These are phyloP conservation scores for Listronotus bonariensis DNA, from an alignment of 1,140 invertebrate species.

Conservation along the genomic window DNA sequence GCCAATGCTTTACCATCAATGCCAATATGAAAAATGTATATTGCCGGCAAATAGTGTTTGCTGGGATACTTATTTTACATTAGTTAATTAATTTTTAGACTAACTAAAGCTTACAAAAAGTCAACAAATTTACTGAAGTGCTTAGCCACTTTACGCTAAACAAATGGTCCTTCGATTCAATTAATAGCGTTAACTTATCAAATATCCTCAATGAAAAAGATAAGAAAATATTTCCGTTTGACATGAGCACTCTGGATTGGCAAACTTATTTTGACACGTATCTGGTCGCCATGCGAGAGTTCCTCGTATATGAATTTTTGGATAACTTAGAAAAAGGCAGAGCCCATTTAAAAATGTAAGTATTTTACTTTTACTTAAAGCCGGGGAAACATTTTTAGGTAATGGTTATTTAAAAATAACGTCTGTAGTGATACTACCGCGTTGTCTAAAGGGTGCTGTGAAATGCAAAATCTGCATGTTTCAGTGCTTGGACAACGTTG, in stretches of 20 bases:
- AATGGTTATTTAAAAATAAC: no score
- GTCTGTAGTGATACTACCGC: no score
- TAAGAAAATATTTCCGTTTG: conserved; percentile 62
- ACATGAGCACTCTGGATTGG: conserved; percentile 65
- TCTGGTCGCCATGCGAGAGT: conserved; percentile 69
- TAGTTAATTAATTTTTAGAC: conserved; percentile 54
- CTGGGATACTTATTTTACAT: no score
- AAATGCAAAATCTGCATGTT: no score
- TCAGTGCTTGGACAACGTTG: no score
- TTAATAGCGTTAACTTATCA: conserved; percentile 62
- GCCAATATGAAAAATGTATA: no score
- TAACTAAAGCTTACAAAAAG: conserved; percentile 70
- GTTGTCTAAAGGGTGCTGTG: no score
- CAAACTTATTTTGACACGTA: conserved; percentile 62
- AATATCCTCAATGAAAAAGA: conserved; percentile 61
- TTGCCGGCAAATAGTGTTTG: no score
- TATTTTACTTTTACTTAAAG: neutral
- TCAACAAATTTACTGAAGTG: conserved; percentile 68
- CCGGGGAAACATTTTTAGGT: no score
- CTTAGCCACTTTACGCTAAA: conserved; percentile 70
- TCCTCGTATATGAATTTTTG: conserved; percentile 68
- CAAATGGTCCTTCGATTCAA: conserved; percentile 69
- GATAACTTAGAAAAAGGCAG: conserved; percentile 16
- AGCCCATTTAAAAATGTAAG: neutral
- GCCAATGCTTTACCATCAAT: no score